phyloP scores from a whole-genome alignment of 2,113 vertebrate species.

The Sapayoa aenigma region DNA sequence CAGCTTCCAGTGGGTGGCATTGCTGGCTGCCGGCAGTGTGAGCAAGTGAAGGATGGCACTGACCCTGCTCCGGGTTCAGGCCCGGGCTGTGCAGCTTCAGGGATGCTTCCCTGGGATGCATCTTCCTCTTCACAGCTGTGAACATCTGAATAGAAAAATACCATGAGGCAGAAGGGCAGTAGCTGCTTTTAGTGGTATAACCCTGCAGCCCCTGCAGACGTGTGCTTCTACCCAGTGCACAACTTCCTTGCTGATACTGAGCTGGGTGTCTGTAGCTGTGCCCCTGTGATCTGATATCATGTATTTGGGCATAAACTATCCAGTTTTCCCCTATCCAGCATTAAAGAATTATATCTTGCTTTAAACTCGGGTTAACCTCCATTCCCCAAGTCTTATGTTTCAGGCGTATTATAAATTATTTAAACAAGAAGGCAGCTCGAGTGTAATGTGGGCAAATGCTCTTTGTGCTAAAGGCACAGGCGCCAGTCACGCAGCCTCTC shows the following conservation, averaged over 20 bases:
- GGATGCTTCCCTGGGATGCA: not conserved
- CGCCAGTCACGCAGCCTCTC: not conserved
- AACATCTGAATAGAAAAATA: not conserved
- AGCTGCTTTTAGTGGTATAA: not conserved
- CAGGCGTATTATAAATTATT: not conserved
- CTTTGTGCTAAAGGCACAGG: not conserved
- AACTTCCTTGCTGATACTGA: rapidly evolving
- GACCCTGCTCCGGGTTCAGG: no score
- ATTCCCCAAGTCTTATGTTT: not conserved
- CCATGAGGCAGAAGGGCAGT: not conserved
- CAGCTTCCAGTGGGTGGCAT: not conserved
- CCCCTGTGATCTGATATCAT: not conserved
- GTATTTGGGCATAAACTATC: not conserved
- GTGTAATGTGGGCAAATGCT: not conserved
- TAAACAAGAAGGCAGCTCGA: not conserved
- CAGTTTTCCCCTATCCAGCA: not conserved
- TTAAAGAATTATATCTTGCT: not conserved
- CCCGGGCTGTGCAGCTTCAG: not conserved
- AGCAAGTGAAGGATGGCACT: rapidly evolving
- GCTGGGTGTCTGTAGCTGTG: not conserved
- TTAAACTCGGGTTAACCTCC: not conserved
- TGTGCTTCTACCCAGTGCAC: not conserved
- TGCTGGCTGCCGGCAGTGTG: rapidly evolving
- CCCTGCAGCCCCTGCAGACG: no score
- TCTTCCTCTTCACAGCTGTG: not conserved